phyloP scores from a whole-genome alignment of 2,113 vertebrate genomes.

The Misgurnus mizolepis region DNA sequence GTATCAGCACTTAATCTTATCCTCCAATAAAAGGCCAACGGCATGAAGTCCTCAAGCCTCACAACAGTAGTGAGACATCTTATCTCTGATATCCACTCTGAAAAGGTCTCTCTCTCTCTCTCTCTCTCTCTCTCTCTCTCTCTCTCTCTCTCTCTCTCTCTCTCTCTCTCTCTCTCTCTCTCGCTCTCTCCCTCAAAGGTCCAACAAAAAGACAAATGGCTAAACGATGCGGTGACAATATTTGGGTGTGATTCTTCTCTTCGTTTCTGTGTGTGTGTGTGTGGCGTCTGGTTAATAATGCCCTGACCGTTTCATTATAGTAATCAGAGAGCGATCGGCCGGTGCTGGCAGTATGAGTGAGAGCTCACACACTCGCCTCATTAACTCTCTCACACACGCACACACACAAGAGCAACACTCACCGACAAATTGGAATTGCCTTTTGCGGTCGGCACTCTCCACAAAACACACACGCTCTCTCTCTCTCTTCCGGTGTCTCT shows the following conservation, averaged over 20 bases:
- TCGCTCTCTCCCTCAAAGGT: not conserved
- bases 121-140: not conserved
- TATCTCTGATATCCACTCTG: constrained; percentile 32
- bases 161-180: constrained; percentile 11
- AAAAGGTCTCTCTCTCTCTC: constrained; percentile 14
- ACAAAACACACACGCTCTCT: constrained; percentile 2
- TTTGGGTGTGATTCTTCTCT: constrained; percentile 42
- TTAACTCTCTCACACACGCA: constrained; percentile 69
- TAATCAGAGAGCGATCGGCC: constrained; percentile 77
- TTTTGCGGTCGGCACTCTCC: constrained; percentile 57
- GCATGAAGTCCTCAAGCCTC: constrained; percentile 36
- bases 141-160: not conserved
- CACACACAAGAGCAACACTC: constrained; percentile 64
- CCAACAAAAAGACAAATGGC: constrained; percentile 54
- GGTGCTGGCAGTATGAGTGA: constrained; percentile 80
- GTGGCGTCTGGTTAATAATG: constrained; percentile 78
- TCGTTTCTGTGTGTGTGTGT: constrained; percentile 30
- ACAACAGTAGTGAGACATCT: constrained; percentile 24
- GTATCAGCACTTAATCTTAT: constrained; percentile 21
- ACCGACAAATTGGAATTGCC: constrained; percentile 78
- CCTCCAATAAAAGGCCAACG: constrained; percentile 47
- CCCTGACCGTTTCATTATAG: constrained; percentile 81
- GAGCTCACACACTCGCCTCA: constrained; percentile 74
- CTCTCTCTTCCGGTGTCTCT: constrained; percentile 38
- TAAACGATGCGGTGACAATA: constrained; percentile 54